A percentile compares a stretch with the other conserved stretches of the same genome.
phyloP scores from a whole-genome alignment of 2,113 vertebrate genomes.

The Ceuthmochares aereus region DNA sequence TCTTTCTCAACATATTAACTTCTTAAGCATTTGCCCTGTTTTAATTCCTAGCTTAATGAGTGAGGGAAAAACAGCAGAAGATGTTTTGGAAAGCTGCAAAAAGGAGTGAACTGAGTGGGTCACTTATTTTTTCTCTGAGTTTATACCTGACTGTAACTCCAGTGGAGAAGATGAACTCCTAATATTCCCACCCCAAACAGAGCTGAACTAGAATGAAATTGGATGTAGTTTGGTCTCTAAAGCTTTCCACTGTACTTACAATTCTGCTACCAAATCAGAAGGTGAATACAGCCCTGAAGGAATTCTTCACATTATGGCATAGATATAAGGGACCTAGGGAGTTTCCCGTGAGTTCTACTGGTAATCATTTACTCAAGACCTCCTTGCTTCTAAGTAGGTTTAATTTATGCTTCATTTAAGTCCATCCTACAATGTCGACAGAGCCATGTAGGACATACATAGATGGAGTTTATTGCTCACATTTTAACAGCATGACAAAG shows the following conservation, averaged over 20 bases:
- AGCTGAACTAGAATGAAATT: neutral
- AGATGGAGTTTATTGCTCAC: neutral
- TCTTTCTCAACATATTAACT: neutral
- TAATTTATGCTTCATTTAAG: neutral
- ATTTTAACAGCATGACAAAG: neutral
- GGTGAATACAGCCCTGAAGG: neutral
- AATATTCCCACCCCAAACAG: neutral
- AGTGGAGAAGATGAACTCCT: neutral
- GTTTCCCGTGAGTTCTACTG: neutral
- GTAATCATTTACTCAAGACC: neutral
- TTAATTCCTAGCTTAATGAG: neutral
- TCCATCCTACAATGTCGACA: neutral
- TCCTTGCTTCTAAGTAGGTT: neutral
- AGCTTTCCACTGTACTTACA: neutral
- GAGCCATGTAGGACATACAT: neutral
- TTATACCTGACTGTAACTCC: neutral
- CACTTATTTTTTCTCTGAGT: neutral
- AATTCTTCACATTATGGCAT: neutral
- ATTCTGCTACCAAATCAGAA: neutral
- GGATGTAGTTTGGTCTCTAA: neutral
- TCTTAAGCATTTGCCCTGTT: neutral
- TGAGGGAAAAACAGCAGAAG: neutral
- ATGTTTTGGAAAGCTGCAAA: neutral
- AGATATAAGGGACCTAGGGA: neutral
- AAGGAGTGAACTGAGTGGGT: neutral